phyloP scores from a whole-genome alignment of 2,113 vertebrate species.

The Cryptotis parvus region DNA sequence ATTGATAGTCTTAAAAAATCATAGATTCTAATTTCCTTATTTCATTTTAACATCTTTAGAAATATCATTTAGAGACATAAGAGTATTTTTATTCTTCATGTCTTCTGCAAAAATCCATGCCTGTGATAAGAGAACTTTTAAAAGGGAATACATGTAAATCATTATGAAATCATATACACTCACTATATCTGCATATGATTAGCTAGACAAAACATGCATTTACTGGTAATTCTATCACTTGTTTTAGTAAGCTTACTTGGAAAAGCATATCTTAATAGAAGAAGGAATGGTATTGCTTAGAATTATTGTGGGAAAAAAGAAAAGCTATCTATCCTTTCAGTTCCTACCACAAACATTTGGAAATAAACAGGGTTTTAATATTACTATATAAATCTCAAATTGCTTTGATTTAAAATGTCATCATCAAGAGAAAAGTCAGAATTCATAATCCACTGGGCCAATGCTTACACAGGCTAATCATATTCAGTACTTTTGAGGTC shows the following conservation, averaged over 20 bases:
- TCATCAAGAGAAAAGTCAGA: slow-evolving; percentile 53
- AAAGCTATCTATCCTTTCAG: slow-evolving; percentile 1
- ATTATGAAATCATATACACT: neutral
- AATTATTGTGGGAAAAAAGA: neutral
- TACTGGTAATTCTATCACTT: neutral
- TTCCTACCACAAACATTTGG: slow-evolving; percentile 24
- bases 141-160: neutral
- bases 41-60: neutral
- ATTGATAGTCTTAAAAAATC: neutral
- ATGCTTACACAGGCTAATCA: slow-evolving; percentile 51
- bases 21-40: neutral
- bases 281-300: neutral
- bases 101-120: accelerated
- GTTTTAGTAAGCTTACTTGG: slow-evolving; percentile 4
- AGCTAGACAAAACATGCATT: neutral
- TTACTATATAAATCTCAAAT: slow-evolving; percentile 46
- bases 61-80: neutral
- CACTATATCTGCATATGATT: neutral
- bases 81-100: neutral
- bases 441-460: slow-evolving; percentile 35
- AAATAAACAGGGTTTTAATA: slow-evolving; percentile 11
- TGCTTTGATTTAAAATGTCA: slow-evolving; percentile 71
- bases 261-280: neutral
- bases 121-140: neutral
- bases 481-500: slow-evolving; percentile 67